Percentiles rank a stretch among this genome's conserved stretches.
Evolutionary conservation across 2,888 invertebrate genomes (phyloP).

Genomic region (Parnassius smintheus): DNA sequence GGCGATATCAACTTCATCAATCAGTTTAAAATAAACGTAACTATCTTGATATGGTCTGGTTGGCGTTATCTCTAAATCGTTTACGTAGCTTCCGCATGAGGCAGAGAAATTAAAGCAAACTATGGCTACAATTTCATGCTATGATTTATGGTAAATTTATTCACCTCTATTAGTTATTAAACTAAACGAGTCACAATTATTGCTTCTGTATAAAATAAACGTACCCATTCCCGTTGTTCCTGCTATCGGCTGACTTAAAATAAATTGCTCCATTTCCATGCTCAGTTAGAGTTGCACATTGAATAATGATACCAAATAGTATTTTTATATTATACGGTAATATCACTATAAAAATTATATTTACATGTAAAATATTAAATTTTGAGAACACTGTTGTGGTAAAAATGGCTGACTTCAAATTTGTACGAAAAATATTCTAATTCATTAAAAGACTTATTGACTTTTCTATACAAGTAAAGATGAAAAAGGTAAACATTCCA

Average conservation of each 20-base stretch:
- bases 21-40: slow-evolving; percentile 22
- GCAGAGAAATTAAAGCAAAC: slow-evolving; percentile 10
- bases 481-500: too few species aligned
- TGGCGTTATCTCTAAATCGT: slow-evolving; percentile 14
- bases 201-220: slow-evolving; percentile 10
- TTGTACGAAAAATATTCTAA: too few species aligned
- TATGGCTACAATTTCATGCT: slow-evolving; percentile 13
- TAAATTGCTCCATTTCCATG: slow-evolving; percentile 18
- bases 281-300: slow-evolving; percentile 1
- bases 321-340: too few species aligned
- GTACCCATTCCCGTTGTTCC: background rate
- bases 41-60: slow-evolving; percentile 22
- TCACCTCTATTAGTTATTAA: slow-evolving; percentile 12
- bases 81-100: slow-evolving; percentile 9
- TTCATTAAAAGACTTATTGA: too few species aligned
- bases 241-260: slow-evolving; percentile 17
- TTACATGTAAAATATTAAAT: too few species aligned
- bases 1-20: slow-evolving; percentile 8
- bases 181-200: slow-evolving; percentile 21
- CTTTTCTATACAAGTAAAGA: too few species aligned
- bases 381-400: too few species aligned
- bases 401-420: too few species aligned
- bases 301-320: background rate
- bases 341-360: too few species aligned
- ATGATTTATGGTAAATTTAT: slow-evolving; percentile 21